Evolutionary conservation across 2,797 vertebrate genomes (phyloP).

Genomic region (Loriculus beryllinus): DNA sequence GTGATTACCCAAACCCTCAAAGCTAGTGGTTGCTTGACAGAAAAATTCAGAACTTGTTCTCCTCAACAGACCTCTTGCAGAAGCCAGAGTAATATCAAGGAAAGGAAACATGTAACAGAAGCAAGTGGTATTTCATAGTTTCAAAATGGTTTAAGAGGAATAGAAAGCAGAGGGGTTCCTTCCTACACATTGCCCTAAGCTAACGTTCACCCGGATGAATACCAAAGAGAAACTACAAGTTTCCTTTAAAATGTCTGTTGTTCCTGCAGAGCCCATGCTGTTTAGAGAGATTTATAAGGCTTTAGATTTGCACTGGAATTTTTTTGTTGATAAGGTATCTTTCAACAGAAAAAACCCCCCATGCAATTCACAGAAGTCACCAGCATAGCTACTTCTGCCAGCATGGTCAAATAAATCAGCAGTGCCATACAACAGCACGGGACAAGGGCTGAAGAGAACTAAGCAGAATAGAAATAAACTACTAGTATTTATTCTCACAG

Average conservation of each 20-base stretch:
- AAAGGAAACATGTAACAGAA: background rate
- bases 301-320: background rate
- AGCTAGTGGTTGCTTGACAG: background rate
- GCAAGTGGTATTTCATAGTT: background rate
- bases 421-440: background rate
- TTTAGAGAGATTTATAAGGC: background rate
- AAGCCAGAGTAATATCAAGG: background rate
- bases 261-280: background rate
- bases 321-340: background rate
- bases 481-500: background rate
- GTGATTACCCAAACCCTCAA: background rate
- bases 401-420: background rate
- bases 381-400: background rate
- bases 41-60: background rate
- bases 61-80: background rate
- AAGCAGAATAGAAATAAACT: background rate
- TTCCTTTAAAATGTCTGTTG: background rate
- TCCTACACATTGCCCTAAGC: background rate
- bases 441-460: background rate
- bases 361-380: background rate
- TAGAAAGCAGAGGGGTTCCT: background rate
- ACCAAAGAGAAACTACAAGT: background rate
- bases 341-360: background rate
- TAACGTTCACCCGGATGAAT: background rate
- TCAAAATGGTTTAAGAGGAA: background rate